Percentiles rank a stretch among this genome's conserved stretches.
Conservation (phyloP, 2,113 vertebrate genomes). For the Sigmodon hispidus region DNA sequence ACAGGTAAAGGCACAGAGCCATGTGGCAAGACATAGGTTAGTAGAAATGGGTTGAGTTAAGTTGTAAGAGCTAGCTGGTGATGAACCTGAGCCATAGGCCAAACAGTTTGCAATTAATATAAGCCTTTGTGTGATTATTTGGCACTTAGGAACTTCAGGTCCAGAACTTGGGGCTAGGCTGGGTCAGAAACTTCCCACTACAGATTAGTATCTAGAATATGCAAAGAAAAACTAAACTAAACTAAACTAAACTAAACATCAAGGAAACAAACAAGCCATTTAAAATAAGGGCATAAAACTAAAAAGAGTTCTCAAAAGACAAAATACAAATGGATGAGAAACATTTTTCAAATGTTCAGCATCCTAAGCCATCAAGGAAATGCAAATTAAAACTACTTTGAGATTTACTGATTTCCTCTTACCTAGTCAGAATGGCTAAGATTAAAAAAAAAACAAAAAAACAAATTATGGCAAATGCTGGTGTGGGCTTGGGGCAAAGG, state of each 20-base stretch:
- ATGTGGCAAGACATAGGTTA: too few relatives aligned
- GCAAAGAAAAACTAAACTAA: background rate
- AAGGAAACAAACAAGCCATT: background rate
- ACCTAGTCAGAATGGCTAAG: background rate
- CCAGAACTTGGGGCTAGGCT: too few relatives aligned
- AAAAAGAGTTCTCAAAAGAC: background rate
- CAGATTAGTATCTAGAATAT: background rate
- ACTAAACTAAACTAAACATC: background rate
- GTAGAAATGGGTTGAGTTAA: too few relatives aligned
- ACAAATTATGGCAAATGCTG: background rate
- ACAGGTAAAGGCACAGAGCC: too few relatives aligned
- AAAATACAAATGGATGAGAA: background rate
- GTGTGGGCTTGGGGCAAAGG: background rate
- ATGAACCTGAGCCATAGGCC: too few relatives aligned
- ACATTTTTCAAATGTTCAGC: background rate
- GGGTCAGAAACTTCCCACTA: too few relatives aligned
- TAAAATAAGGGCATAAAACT: background rate
- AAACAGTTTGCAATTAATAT: too few relatives aligned
- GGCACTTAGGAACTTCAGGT: too few relatives aligned
- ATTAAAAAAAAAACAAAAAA: background rate
- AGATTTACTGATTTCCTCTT: background rate
- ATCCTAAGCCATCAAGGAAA: too few relatives aligned
- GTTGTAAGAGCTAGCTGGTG: too few relatives aligned
- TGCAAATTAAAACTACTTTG: background rate
- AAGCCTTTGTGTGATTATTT: too few relatives aligned